Evolutionary conservation across 2,113 vertebrate genomes (phyloP), one percentile per base, ranked within the genome.

Genomic region (Prionailurus viverrinus): DNA sequence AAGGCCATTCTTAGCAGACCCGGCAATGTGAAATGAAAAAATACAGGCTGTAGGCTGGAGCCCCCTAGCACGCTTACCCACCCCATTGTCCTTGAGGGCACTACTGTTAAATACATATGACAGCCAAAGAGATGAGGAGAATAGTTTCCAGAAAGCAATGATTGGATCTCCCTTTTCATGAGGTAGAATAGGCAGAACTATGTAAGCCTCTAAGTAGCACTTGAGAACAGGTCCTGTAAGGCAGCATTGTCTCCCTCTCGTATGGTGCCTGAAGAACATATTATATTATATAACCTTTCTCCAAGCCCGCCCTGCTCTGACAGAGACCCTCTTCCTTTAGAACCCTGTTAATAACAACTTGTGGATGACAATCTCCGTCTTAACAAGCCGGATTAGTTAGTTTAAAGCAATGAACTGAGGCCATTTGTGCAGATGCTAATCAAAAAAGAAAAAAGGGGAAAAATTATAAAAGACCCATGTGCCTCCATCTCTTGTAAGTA

Each of bases 21-120:
- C 97, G 84, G 98, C 98, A 98, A 98, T 23, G 94, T 97, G 97
- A 98, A 98, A 98, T 98, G 97, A 98, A 98, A 98, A 98, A 98
- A 98, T 98, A 97, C 97, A 97, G 98, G 95, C 98, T 98, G 94
- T 91, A 98, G 97, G 96, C 84, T n/a, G 48, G 80, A 98, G 97
- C 97, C 97, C 95, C 97, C 98, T 97, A 98, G 97, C 97, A 98
- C 74, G 97, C 97, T 98, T 97, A 96, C 98, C 98, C 94, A 98
- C 97, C 92, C 98, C 97, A 98, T 98, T 98, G 98, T 99, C 98
- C 98, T 98, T 98, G 98, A 98, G 98, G 98, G 98, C 95, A 98
- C 98, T 98, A 98, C 98, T 97, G 97, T 98, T 98, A 98, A 98
- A 98, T 97, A 98, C 94, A 98, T 97, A 98, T 98, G 98, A 98